Percentiles rank a stretch among this genome's conserved stretches.
Evolutionary conservation across 2,888 invertebrate species (phyloP).

Genomic region (Nasonia oneida): DNA sequence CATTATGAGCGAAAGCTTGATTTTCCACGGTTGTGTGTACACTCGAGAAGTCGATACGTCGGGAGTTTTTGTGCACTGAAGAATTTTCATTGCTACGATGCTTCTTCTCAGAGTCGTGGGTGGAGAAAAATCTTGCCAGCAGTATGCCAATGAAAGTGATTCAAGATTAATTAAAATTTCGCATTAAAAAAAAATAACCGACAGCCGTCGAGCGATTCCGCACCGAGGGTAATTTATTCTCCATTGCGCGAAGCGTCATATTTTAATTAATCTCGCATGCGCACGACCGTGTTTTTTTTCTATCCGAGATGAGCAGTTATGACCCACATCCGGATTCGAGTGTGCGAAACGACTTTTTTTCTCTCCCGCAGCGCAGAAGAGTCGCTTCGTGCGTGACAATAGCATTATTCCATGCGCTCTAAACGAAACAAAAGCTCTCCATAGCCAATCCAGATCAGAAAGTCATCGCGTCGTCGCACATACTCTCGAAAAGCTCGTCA

Average conservation of each 20-base stretch:
- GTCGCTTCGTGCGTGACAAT: background rate
- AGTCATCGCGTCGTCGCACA: background rate
- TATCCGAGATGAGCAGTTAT: background rate
- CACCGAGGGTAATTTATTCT: background rate
- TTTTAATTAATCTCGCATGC: constrained; percentile 7
- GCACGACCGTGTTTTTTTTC: background rate
- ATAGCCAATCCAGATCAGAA: background rate
- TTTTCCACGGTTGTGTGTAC: background rate
- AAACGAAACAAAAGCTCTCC: background rate
- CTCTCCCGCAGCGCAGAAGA: background rate
- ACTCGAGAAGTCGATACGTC: background rate
- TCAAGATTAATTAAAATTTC: background rate
- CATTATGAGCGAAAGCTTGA: constrained; percentile 14
- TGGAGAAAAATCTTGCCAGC: too few species aligned
- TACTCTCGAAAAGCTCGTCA: background rate
- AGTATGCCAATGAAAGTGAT: too few species aligned
- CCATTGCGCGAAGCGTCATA: background rate
- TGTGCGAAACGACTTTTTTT: background rate
- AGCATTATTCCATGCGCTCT: background rate
- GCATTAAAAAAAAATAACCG: background rate
- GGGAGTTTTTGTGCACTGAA: background rate
- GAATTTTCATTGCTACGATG: background rate
- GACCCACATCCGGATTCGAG: background rate
- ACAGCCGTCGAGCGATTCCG: background rate
- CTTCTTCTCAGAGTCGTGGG: background rate